phyloP scores from a whole-genome alignment of 2,113 vertebrate genomes.

The Halcyon senegalensis region DNA sequence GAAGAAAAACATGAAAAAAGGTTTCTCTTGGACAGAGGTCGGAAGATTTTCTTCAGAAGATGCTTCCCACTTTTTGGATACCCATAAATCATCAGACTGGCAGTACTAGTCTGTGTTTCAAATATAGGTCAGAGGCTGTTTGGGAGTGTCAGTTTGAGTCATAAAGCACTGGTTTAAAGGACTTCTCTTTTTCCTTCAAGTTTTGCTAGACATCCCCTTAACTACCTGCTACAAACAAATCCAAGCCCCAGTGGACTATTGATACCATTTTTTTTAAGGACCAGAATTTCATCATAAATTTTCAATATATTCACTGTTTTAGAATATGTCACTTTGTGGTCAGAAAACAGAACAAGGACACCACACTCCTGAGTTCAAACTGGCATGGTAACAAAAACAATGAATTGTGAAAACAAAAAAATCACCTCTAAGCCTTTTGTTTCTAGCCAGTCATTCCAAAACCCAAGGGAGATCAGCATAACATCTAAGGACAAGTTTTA shows the following conservation, averaged over 20 bases:
- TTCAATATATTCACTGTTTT: neutral
- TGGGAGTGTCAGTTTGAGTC: constrained; percentile 61
- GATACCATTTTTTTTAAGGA: neutral
- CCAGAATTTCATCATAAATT: neutral
- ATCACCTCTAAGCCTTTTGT: neutral
- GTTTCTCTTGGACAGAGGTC: neutral
- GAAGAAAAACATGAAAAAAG: neutral
- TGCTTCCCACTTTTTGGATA: constrained; percentile 41
- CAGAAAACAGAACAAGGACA: neutral
- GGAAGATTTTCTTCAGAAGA: neutral
- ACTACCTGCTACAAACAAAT: neutral
- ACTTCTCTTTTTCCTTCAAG: neutral
- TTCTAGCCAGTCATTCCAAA: neutral
- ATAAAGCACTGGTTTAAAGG: neutral
- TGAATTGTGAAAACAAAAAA: neutral
- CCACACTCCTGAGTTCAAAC: neutral
- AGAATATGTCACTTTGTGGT: neutral
- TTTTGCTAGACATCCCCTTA: neutral
- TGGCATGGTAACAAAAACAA: neutral
- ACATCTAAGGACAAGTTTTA: neutral
- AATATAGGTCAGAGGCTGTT: constrained; percentile 54
- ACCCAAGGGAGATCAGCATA: neutral
- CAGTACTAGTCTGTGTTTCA: constrained; percentile 47
- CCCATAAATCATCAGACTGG: constrained; percentile 62
- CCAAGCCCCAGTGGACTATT: neutral